Base-by-base conservation (phyloP, 2,113 vertebrate species). In the Cololabis saira region DNA sequence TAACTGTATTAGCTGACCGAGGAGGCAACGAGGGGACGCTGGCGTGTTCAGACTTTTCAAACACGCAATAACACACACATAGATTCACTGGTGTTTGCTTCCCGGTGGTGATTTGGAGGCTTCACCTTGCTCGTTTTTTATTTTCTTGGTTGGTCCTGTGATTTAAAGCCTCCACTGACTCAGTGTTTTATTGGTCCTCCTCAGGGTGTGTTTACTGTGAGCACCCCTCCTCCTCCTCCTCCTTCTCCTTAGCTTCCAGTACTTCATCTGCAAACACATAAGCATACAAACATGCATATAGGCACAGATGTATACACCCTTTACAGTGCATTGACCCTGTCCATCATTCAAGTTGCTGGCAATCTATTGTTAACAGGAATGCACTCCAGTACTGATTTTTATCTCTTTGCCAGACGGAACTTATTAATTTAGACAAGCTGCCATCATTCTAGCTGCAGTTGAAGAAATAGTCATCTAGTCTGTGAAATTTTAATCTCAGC, bases 1-100 rank as follows among this genome's bases (percentile, higher is more conserved):
- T 93, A 93, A 92, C 88, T 72, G 76, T 89, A 85, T 93, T 94
- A 93, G 78, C 67, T 57, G 76, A 86, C 88, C 90, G 87, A 54
- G 65, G 90, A 90, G 87, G 89, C 72, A 22, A 59, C 5, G 37
- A 60, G 47, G 71, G 22, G 67, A 13, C 18, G 53, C 56, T 81
- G 85, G 78, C 80, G 85, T 92, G 81, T 81, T 86, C 72, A 77
- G 82, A 71, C 61, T 45, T 18, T 71, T 78, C 58, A 42, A 60
- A 62, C 21, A 24, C 1, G 5, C 37, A 61, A 45, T 24, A 40
- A 61, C 43, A 56, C 59, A 54, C 6, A 13, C 10, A 8, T 8
- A 27, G 53, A 58, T 67, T 64, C 53, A 19, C 48, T 53, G 30
- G 33, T 42, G 45, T 69, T 19, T 62, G 59, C 49, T 77, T 83